These are phyloP conservation scores for fruit fly (Drosophila melanogaster) DNA, from an alignment of 1,140 invertebrate species.

Conservation along the genomic window DNA sequence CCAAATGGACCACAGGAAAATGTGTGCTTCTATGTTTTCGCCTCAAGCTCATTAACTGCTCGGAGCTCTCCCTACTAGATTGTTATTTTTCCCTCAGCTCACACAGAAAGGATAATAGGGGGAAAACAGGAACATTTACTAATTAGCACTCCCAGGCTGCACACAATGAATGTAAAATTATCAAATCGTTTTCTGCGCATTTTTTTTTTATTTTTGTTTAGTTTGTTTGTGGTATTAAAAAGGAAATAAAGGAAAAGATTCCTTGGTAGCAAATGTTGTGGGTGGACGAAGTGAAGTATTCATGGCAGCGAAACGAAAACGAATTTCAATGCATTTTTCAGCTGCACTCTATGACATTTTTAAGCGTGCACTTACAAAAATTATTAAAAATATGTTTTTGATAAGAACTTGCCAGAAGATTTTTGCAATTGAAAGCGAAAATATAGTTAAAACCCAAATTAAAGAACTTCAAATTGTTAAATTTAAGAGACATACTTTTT, in stretches of 20 bases:
- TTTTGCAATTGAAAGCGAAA: too few relatives aligned
- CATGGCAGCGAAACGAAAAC: constrained; percentile 2
- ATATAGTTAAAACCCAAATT: too few relatives aligned
- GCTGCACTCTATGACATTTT: constrained; percentile 12
- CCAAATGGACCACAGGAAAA: constrained; percentile 37
- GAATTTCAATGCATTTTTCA: constrained; percentile 37
- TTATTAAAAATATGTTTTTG: not conserved
- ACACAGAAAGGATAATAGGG: constrained; percentile 61
- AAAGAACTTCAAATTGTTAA: too few relatives aligned
- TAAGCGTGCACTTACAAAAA: not conserved
- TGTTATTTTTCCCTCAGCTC: constrained; percentile 42
- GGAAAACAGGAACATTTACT: constrained; percentile 53
- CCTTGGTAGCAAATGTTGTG: not conserved
- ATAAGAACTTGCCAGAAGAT: not conserved
- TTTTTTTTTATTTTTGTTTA: constrained; percentile 11
- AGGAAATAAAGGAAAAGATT: constrained; percentile 14
- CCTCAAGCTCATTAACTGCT: constrained; percentile 59
- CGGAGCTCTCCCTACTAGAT: constrained; percentile 19
- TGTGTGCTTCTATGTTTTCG: constrained; percentile 8
- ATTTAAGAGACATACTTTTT: too few relatives aligned
- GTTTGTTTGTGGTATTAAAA: constrained; percentile 15
- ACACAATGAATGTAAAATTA: constrained; percentile 50
- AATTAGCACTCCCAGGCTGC: constrained; percentile 63
- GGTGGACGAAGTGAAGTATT: not conserved
- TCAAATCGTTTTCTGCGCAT: constrained; percentile 30